Percentiles rank a stretch among this genome's conserved stretches.
These are phyloP conservation scores for Notarius quadriscutis DNA, from an alignment of 2,113 vertebrate genomes.

Conservation along the genomic window DNA sequence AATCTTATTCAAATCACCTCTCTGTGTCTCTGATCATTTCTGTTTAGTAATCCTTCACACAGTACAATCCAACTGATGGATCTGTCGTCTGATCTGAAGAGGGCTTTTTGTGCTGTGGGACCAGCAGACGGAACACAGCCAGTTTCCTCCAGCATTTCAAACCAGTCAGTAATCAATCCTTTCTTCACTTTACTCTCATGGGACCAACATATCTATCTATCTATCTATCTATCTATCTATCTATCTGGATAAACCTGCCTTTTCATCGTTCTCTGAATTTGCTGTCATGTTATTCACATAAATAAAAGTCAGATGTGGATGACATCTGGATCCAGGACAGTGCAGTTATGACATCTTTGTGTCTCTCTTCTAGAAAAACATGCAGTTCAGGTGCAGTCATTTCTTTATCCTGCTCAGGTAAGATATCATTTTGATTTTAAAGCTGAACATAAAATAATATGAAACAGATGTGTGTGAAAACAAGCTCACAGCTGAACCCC, in stretches of 20 bases:
- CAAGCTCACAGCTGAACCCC: background rate
- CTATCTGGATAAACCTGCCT: background rate
- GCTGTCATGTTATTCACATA: background rate
- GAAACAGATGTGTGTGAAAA: background rate
- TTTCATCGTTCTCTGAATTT: background rate
- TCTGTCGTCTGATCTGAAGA: constrained; percentile 25
- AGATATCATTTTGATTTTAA: background rate
- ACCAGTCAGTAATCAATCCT: constrained; percentile 32
- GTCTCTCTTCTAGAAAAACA: constrained; percentile 42
- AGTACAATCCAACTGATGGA: background rate
- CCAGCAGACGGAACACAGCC: background rate
- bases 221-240: background rate
- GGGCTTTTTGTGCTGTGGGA: constrained; percentile 35
- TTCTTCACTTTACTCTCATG: background rate
- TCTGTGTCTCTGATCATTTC: background rate
- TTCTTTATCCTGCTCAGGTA: constrained; percentile 76
- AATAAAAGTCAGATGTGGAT: background rate
- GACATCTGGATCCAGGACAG: background rate
- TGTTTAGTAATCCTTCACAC: constrained; percentile 40
- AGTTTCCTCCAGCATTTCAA: background rate
- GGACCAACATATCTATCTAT: background rate
- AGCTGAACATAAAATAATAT: background rate
- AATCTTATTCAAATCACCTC: background rate
- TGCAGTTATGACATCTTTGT: background rate
- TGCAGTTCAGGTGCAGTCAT: constrained; percentile 69